Conservation (phyloP, 2,797 vertebrate genomes). For the Anas acuta region DNA sequence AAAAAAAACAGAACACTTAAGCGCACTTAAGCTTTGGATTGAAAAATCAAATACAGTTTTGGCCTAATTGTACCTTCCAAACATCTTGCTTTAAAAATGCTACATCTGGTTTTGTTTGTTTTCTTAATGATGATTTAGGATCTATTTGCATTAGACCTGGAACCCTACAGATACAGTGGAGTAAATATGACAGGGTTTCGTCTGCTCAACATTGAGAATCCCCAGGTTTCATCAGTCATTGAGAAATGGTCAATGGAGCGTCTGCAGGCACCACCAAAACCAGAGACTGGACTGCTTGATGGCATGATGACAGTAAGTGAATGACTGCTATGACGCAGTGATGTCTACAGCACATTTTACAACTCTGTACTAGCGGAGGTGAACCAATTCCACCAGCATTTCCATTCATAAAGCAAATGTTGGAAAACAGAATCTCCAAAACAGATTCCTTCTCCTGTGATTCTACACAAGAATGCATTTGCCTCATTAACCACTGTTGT, state of each 20-base stretch:
- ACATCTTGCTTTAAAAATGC: neutral
- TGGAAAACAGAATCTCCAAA: neutral
- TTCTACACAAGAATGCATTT: neutral
- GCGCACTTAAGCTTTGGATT: neutral
- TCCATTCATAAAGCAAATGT: neutral
- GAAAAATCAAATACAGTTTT: neutral
- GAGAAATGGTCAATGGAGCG: constrained; percentile 98
- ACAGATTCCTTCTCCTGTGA: neutral
- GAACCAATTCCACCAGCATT: neutral
- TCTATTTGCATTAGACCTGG: constrained; percentile 93
- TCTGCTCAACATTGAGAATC: constrained; percentile 90
- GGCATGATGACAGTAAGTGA: constrained; percentile 94
- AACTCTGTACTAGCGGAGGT: neutral
- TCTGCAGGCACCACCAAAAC: constrained; percentile 88
- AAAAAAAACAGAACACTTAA: neutral
- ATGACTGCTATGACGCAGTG: neutral
- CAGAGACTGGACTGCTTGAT: constrained; percentile 89
- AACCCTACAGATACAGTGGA: constrained; percentile 95
- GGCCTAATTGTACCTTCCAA: neutral
- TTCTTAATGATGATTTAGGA: constrained; percentile 79
- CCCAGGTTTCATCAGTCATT: constrained; percentile 87
- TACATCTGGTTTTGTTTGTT: neutral
- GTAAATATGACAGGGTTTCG: constrained; percentile 98
- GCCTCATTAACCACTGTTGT: neutral
- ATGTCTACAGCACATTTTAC: rapidly evolving